Percentiles rank a stretch among this genome's conserved stretches.
Evolutionary conservation across 2,797 vertebrate species (phyloP).

Genomic region (Forpus xanthops): DNA sequence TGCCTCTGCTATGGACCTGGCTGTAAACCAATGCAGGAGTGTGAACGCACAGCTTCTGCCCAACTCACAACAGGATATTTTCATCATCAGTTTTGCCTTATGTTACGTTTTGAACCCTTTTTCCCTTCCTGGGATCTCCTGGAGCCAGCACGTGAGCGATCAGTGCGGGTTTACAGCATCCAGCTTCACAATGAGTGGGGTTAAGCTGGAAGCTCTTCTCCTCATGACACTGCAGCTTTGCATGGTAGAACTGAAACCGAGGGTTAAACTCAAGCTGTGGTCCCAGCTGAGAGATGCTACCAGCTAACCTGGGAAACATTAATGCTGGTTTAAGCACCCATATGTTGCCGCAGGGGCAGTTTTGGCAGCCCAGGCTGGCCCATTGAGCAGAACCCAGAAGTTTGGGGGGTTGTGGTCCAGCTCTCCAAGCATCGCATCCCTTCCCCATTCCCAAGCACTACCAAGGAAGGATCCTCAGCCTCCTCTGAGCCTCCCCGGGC

Average conservation of each 20-base stretch:
- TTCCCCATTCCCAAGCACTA: neutral
- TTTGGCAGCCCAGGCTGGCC: neutral
- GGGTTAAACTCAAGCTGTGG: neutral
- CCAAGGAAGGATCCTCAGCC: neutral
- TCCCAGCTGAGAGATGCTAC: neutral
- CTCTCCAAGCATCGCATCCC: neutral
- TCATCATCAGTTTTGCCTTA: neutral
- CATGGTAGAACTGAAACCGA: neutral
- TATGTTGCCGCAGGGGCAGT: neutral
- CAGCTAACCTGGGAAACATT: neutral
- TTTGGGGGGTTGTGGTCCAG: fast-evolving
- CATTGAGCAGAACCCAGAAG: neutral
- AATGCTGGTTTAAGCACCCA: neutral
- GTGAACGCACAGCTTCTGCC: neutral
- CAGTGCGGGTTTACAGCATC: fast-evolving
- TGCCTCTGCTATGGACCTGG: neutral
- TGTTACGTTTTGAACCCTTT: neutral
- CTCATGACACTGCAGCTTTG: fast-evolving
- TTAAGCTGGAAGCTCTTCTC: neutral
- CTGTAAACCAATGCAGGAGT: neutral
- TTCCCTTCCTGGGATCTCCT: neutral
- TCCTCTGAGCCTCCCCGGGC: neutral
- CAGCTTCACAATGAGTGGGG: fast-evolving
- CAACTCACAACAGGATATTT: neutral
- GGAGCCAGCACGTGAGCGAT: neutral